A percentile compares a stretch with the other conserved stretches of the same genome.
phyloP scores from a whole-genome alignment of 2,113 vertebrate genomes.

The Andinoacara biseriatus region DNA sequence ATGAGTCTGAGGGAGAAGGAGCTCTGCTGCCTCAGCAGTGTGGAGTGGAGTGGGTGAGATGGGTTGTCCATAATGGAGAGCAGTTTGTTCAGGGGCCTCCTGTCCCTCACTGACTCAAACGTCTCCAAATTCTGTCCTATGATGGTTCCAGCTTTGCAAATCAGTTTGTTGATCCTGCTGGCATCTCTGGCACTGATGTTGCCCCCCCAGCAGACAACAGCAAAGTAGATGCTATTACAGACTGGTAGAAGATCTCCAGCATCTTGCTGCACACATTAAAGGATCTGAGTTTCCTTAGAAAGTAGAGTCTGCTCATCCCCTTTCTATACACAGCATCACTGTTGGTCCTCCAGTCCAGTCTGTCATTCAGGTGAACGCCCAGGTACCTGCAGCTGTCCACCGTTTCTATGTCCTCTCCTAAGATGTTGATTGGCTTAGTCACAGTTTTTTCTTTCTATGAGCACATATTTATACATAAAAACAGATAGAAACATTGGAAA shows the following conservation, averaged over 20 bases:
- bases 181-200: rapidly evolving
- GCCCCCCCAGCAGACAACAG: neutral
- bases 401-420: neutral
- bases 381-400: neutral
- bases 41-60: too few species aligned
- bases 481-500: too few species aligned
- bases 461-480: too few species aligned
- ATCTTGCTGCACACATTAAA: neutral
- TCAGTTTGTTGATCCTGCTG: neutral
- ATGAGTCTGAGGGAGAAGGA: too few species aligned
- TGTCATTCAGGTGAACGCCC: neutral
- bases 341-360: neutral
- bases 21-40: too few species aligned
- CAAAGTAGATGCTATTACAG: neutral
- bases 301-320: neutral
- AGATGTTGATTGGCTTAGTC: too few species aligned
- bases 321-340: rapidly evolving
- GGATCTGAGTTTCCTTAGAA: neutral
- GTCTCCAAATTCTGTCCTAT: too few species aligned
- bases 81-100: too few species aligned
- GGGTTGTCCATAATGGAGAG: too few species aligned
- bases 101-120: too few species aligned
- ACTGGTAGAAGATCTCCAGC: neutral
- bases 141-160: too few species aligned
- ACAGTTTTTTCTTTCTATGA: too few species aligned